These are phyloP conservation scores for Nemapogon koenigi DNA, from an alignment of 2,888 invertebrate species.

Conservation along the genomic window DNA sequence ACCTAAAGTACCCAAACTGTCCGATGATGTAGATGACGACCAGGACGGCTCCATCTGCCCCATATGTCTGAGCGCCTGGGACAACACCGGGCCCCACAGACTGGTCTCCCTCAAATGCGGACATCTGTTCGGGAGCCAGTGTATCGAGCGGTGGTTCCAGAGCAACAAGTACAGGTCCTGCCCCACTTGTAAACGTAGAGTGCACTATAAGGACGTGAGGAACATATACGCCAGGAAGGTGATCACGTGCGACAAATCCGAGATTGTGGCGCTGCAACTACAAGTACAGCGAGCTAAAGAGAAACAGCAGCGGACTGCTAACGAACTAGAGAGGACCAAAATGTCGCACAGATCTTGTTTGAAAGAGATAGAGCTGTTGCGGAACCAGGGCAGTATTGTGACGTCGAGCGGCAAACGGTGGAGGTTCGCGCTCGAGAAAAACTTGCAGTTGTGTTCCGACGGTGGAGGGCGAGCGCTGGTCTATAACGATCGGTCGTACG, in stretches of 20 bases:
- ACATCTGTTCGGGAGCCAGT: conserved; percentile 86
- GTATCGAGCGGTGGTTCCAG: conserved; percentile 79
- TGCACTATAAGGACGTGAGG: conserved; percentile 72
- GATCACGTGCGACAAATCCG: conserved; percentile 79
- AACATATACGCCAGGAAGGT: conserved; percentile 80
- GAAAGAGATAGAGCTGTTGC: conserved; percentile 33
- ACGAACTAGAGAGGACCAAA: conserved; percentile 63
- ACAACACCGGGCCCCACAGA: conserved; percentile 84
- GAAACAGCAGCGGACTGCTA: conserved; percentile 63
- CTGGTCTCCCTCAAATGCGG: conserved; percentile 90
- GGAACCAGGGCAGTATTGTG: conserved; percentile 21
- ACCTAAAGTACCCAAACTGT: not conserved
- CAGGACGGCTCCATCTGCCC: conserved; percentile 79
- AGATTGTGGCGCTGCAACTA: conserved; percentile 70
- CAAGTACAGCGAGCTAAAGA: conserved; percentile 65
- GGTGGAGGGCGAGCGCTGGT: conserved; percentile 83
- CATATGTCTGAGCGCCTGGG: conserved; percentile 90
- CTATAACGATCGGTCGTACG: conserved; percentile 68
- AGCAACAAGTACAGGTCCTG: conserved; percentile 69
- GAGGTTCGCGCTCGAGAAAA: conserved; percentile 67
- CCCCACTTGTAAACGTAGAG: conserved; percentile 87
- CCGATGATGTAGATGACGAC: conserved; percentile 25
- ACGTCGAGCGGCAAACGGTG: conserved; percentile 28
- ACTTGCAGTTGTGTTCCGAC: conserved; percentile 70
- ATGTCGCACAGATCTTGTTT: conserved; percentile 36